A percentile compares a stretch with the other conserved stretches of the same genome.
Evolutionary conservation across 2,888 invertebrate genomes (phyloP).

Genomic region (Adelognathus sp.): DNA sequence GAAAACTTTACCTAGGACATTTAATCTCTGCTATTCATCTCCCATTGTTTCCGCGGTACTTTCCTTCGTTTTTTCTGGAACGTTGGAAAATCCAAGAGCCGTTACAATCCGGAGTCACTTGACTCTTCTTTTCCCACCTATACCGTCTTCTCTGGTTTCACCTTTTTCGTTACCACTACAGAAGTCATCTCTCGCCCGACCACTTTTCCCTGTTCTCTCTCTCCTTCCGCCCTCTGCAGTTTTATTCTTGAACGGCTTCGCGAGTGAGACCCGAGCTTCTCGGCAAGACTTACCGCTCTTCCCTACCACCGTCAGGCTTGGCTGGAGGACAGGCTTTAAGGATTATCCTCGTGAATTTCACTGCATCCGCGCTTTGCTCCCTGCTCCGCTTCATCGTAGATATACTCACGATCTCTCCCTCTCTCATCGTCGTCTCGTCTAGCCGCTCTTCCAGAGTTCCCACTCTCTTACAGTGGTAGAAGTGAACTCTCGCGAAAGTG

Average conservation of each 20-base stretch:
- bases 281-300: constrained; percentile 47
- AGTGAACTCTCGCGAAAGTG: constrained; percentile 37
- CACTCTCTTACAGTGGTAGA: constrained; percentile 12
- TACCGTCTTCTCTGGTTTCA: neutral
- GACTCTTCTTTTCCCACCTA: neutral
- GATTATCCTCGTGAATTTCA: constrained; percentile 59
- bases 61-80: neutral
- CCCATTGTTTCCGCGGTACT: neutral
- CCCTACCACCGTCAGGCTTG: neutral
- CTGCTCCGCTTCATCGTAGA: constrained; percentile 32
- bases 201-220: no score
- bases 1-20: neutral
- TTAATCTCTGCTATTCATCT: neutral
- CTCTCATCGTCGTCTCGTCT: constrained; percentile 16
- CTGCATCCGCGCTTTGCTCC: constrained; percentile 45
- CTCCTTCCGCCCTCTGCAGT: constrained; percentile 26
- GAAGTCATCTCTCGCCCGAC: constrained; percentile 24
- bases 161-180: constrained; percentile 8
- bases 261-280: constrained; percentile 29
- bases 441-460: neutral
- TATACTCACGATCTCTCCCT: constrained; percentile 5
- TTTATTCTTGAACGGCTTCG: constrained; percentile 47
- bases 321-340: constrained; percentile 43
- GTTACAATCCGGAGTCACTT: neutral
- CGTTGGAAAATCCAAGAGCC: neutral